Base-by-base conservation (phyloP, 2,113 vertebrate genomes). In the Spea multiplicata region DNA sequence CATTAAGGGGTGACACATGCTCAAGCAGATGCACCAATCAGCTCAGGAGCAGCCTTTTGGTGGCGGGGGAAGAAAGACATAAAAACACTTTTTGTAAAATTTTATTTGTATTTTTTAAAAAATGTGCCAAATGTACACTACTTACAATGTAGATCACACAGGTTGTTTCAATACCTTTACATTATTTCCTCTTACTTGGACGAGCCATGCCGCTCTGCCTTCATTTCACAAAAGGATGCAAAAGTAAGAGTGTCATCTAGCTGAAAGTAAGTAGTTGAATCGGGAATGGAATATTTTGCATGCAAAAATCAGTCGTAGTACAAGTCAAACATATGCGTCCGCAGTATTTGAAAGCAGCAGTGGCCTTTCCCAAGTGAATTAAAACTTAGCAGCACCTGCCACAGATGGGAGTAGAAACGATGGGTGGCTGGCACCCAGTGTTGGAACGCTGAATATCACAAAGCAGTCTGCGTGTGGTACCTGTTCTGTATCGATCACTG, bases 281-380 rank as follows among this genome's bases (percentile, higher is more conserved):
- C 14, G 48, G 64, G 3, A 59, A 30, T 64, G 55, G 16, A 47
- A 45, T 53, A 46, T 65, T 77, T 44, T 68, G 64, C 78, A 80
- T 74, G 64, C 71, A 80, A 74, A 80, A 80, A 57, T 64, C 17
- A 66, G 49, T 8, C 4, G 44, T 44, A 66, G 52, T 55, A 16
- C 8, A 71, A 64, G 46, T 55, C 17, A 55, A 73, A 59, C 17
- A 16, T 16, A 57, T n/a, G 17, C 16, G 4, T 80, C 78, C 71
- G 74, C 78, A 80, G 78, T 80, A 72, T 66, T 67, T 61, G 6
- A 57, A 67, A 80, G 69, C 69, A 71, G 69, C 69, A 71, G 72
- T 74, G 65, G 64, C 71, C 64, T 75, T 57, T 75, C 46, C 74
- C 62, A 16, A 75, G 16, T 52, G 6, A 53, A 52, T 13, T 44